Evolutionary conservation across 1,140 invertebrate species (phyloP), one percentile per base, ranked within the genome.

Genomic region (Tenebrio molitor): DNA sequence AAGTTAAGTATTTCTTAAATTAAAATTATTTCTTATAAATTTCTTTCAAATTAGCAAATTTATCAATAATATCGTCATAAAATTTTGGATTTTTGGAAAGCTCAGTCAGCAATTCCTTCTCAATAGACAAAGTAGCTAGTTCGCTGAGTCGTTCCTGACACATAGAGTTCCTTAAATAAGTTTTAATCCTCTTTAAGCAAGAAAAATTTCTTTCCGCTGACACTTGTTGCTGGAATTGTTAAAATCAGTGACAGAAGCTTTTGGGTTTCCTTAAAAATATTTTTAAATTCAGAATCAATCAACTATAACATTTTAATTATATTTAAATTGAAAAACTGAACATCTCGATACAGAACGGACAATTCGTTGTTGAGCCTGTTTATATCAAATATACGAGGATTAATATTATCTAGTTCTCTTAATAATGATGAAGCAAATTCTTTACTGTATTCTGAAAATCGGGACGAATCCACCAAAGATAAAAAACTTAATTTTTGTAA

Each of bases 151-250:
- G 58, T 21, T 70, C 72, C 65, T 73, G 25, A 12, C 12, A 34
- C 16, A 58, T 69, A 7, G 58, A 73, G 25, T 33, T 77, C 58
- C 65, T 64, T 15, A 65, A 69, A 73, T 76, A 77, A 25, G 62
- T 77, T 76, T 76, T 75, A 12, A 73, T 65, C 41, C 67, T 53
- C 71, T 65, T 71, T 19, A 77, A 68, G 15, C 65, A 65, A 1
- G 76, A 77, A 64, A 77, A 77, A 25, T 34, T 73, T 25, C 75
- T 64, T 75, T 76, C 75, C 21, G 42, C 50, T 71, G 29, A 62
- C 73, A 53, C 44, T 73, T 16, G 75, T 65, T 15, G 72, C 72
- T 17, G 75, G 73, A 17, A 76, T 23, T 0, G 68, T 74, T 12
- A 63, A 41, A 33, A 77, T 39, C 21, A 77, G 44, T 25, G 29